Base-by-base conservation (phyloP, 2,888 invertebrate species). In the Dyspetes luteomarginatus region DNA sequence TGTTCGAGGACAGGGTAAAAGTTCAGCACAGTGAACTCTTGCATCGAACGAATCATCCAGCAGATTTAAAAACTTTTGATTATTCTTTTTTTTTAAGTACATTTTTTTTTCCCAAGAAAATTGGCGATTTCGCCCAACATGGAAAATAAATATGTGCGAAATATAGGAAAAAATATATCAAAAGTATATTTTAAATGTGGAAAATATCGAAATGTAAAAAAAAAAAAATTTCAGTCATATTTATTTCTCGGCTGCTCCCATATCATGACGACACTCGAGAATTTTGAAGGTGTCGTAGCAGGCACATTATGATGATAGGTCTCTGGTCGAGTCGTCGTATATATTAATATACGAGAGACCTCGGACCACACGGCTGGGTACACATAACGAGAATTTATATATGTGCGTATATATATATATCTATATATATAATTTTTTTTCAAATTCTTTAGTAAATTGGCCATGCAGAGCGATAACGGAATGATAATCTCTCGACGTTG, bases 231-330 rank as follows among this genome's bases (percentile, higher is more conserved):
- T n/a, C n/a, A n/a, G 15, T 30, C 45, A 48, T 28, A 43, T 58
- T 56, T 58, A 56, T 71, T 22, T 71, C 45, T 30, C 15, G 45
- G 62, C 36, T 41, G 67, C 62, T 78, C 72, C 22, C 36, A 67
- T 48, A 48, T 60, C 55, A 68, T 41, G 68, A 74, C 56, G 73
- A 62, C 36, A 52, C 67, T 26, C 28, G 64, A 69, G 28, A 68
- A 69, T 69, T 74, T 69, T 43, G 64, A 69, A 74, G 68, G 64
- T 79, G 74, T 69, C 64, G 30, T 19, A 64, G 68, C 68, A 60
- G 9, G n/a, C 19, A 41, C 50, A n/a, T 64, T 41, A 64, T n/a
- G 69, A 64, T 24, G 62, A 55, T 77, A 9, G 43, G 55, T 55
- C 76, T 68, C 43, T 9, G 58, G 7, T 71, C 60, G 78, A 60